Conservation (phyloP, 2,113 vertebrate genomes). For the Pedionomus torquatus region DNA sequence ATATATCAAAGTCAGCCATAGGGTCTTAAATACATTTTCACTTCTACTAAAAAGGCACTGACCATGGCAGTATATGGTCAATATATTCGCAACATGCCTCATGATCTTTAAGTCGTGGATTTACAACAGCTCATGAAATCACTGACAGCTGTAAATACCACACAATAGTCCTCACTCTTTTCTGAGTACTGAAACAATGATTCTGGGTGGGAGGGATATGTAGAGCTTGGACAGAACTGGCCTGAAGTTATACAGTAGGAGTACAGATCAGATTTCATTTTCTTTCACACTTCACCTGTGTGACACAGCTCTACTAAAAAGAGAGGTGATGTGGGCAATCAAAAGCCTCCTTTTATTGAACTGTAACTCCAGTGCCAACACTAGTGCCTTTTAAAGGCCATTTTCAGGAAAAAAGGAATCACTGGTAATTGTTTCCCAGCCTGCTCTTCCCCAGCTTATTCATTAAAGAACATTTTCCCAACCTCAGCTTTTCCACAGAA, state of each 20-base stretch:
- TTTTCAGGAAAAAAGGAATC: not conserved
- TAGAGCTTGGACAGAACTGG: not conserved
- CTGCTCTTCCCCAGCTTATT: not conserved
- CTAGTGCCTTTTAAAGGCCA: not conserved
- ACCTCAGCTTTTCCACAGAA: not conserved
- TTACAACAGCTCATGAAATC: conserved; percentile 39
- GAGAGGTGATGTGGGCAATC: not conserved
- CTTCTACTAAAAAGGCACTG: conserved; percentile 19
- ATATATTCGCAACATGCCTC: not conserved
- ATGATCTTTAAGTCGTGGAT: conserved; percentile 19
- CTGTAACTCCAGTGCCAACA: not conserved
- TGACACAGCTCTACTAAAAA: not conserved
- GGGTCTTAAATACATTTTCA: conserved; percentile 24
- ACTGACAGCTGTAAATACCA: conserved; percentile 26
- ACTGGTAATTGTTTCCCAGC: not conserved
- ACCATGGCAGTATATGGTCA: not conserved
- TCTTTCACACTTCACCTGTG: not conserved
- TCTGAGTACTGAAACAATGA: not conserved
- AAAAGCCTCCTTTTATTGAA: not conserved
- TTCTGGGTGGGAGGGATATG: not conserved
- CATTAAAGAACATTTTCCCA: not conserved
- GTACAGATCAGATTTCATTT: not conserved
- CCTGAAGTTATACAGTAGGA: not conserved
- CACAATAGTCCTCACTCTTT: not conserved
- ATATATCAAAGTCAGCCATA: conserved; percentile 36